Percentiles rank a stretch among this genome's conserved stretches.
Conservation (phyloP, 1,140 invertebrate species). For the Drosophila bifasciata region DNA sequence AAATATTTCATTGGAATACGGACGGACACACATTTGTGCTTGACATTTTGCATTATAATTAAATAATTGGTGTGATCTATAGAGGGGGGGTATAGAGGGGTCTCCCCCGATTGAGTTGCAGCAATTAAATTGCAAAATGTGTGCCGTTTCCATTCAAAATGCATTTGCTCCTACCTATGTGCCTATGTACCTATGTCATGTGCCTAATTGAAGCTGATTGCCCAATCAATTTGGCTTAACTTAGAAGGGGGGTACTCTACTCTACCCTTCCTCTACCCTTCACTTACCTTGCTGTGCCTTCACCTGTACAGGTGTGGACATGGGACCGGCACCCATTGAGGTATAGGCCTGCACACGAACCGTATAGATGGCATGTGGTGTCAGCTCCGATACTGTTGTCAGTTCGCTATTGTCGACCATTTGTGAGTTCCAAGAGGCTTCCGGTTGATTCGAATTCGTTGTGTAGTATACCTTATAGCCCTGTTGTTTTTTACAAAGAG, state of each 20-base stretch:
- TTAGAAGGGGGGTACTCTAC: too few species aligned
- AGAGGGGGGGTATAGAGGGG: constrained; percentile 3
- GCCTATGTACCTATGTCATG: constrained; percentile 20
- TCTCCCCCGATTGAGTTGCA: constrained; percentile 42
- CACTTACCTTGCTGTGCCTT: constrained; percentile 96
- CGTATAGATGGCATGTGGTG: constrained; percentile 94
- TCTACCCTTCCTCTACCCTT: too few species aligned
- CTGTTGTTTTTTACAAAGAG: constrained; percentile 87
- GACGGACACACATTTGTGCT: constrained; percentile 46
- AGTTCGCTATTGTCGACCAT: constrained; percentile 96
- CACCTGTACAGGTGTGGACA: constrained; percentile 96
- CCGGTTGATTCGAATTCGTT: constrained; percentile 92
- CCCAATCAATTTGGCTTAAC: constrained; percentile 80
- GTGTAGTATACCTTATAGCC: constrained; percentile 99
- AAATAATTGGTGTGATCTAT: constrained; percentile 79
- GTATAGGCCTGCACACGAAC: constrained; percentile 96
- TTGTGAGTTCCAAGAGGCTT: constrained; percentile 96
- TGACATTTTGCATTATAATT: constrained; percentile 69
- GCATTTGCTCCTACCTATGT: constrained; percentile 6
- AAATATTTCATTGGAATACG: constrained; percentile 59
- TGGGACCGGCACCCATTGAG: constrained; percentile 94
- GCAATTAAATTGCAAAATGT: constrained; percentile 65
- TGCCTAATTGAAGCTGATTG: constrained; percentile 70
- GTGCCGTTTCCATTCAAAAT: constrained; percentile 26
- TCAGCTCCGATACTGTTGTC: constrained; percentile 96